These are phyloP conservation scores for Salticus scenicus DNA, from an alignment of 2,888 invertebrate genomes.

Conservation along the genomic window DNA sequence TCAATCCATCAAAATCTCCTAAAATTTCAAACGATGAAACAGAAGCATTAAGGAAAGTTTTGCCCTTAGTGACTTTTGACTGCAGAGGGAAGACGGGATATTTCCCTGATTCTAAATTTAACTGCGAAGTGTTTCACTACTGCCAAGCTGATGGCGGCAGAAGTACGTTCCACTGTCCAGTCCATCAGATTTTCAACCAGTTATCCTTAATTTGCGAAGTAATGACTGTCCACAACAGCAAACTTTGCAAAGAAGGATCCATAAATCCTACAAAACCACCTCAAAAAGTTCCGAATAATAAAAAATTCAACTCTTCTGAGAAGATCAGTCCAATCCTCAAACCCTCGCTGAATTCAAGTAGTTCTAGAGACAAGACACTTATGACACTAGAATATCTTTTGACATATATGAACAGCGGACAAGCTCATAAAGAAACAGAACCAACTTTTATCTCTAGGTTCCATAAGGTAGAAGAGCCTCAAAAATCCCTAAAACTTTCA, in stretches of 20 bases:
- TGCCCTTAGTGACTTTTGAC: conserved; percentile 71
- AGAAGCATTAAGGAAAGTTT: conserved; percentile 56
- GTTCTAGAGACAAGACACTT: not conserved
- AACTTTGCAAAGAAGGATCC: conserved; percentile 57
- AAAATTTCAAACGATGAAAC: conserved; percentile 30
- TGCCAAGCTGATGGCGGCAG: conserved; percentile 72
- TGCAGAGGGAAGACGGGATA: conserved; percentile 71
- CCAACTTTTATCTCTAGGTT: conserved; percentile 22
- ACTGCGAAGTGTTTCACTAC: conserved; percentile 73
- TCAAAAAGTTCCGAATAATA: conserved; percentile 15
- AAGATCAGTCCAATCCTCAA: conserved; percentile 13
- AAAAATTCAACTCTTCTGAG: not conserved
- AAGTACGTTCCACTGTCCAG: conserved; percentile 72
- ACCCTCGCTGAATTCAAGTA: not conserved
- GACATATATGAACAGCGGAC: conserved; percentile 49
- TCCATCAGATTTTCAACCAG: conserved; percentile 70
- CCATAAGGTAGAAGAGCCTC: not conserved
- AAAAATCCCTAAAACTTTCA: not conserved
- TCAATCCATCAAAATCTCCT: not conserved
- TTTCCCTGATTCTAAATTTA: conserved; percentile 72
- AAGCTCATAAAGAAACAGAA: not conserved
- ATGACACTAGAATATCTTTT: conserved; percentile 52
- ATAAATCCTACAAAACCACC: not conserved
- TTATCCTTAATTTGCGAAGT: conserved; percentile 72
- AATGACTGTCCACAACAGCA: conserved; percentile 29